A percentile compares a stretch with the other conserved stretches of the same genome.
Conservation (phyloP, 2,888 invertebrate genomes). For the Catotricha subobsoleta region DNA sequence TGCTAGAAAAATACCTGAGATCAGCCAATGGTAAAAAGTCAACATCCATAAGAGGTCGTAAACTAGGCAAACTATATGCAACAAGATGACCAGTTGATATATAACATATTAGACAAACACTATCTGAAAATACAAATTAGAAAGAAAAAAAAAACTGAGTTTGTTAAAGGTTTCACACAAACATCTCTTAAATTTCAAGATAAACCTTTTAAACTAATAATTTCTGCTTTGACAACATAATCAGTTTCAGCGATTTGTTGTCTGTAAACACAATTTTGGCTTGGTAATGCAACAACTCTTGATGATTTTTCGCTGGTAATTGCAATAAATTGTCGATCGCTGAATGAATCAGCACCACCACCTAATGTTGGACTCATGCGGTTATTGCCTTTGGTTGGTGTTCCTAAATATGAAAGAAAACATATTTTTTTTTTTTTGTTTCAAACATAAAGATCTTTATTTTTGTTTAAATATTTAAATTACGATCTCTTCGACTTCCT, state of each 20-base stretch:
- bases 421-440: slow-evolving; percentile 3
- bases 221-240: slow-evolving; percentile 87
- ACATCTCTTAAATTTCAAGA: background rate
- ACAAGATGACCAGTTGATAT: slow-evolving; percentile 85
- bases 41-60: slow-evolving; percentile 78
- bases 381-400: slow-evolving; percentile 44
- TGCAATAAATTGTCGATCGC: slow-evolving; percentile 82
- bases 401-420: slow-evolving; percentile 25
- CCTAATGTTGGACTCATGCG: slow-evolving; percentile 59
- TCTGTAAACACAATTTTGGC: slow-evolving; percentile 86
- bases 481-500: slow-evolving; percentile 21
- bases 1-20: slow-evolving; percentile 48
- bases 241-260: slow-evolving; percentile 78
- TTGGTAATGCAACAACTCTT: slow-evolving; percentile 81
- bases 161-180: too few species aligned
- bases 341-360: slow-evolving; percentile 30
- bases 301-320: slow-evolving; percentile 92
- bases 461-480: slow-evolving; percentile 8
- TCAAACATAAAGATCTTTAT: too few species aligned
- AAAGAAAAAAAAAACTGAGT: too few species aligned
- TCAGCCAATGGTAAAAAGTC: slow-evolving; percentile 89
- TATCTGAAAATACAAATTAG: slow-evolving; percentile 45
- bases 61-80: slow-evolving; percentile 88
- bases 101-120: slow-evolving; percentile 86
- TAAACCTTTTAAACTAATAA: slow-evolving; percentile 75